Conservation (phyloP, 2,888 invertebrate species). For the Drosophila niveifrons region DNA sequence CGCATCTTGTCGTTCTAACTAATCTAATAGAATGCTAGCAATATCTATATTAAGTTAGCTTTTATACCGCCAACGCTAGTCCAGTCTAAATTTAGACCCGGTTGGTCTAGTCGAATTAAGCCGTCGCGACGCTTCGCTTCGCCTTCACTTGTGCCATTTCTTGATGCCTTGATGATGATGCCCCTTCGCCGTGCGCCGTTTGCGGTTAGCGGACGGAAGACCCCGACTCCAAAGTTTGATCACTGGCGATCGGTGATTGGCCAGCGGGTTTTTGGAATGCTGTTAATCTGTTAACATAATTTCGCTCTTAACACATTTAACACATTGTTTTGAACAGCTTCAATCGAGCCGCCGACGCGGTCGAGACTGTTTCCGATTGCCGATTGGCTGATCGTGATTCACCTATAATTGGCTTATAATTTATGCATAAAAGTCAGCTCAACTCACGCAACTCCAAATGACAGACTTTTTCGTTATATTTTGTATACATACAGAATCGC, state of each 20-base stretch:
- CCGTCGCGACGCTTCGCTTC: constrained; percentile 32
- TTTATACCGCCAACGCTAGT: constrained; percentile 78
- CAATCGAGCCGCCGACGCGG: constrained; percentile 67
- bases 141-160: constrained; percentile 44
- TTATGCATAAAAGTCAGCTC: constrained; percentile 65
- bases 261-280: constrained; percentile 67
- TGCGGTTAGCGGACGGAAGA: constrained; percentile 41
- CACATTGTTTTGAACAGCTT: constrained; percentile 73
- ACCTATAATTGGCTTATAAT: constrained; percentile 79
- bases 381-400: constrained; percentile 72
- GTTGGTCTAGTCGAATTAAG: constrained; percentile 65
- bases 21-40: constrained; percentile 69
- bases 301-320: constrained; percentile 80
- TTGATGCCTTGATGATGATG: constrained; percentile 13
- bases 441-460: constrained; percentile 53
- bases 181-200: constrained; percentile 23
- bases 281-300: constrained; percentile 80
- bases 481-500: constrained; percentile 66
- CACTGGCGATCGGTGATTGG: constrained; percentile 51
- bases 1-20: constrained; percentile 63
- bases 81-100: constrained; percentile 61
- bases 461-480: constrained; percentile 66
- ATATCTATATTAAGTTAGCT: constrained; percentile 64
- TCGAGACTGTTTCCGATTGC: constrained; percentile 61
- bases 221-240: constrained; percentile 25